These are phyloP conservation scores for Capromys pilorides DNA, from an alignment of 2,797 vertebrate genomes.

Conservation along the genomic window DNA sequence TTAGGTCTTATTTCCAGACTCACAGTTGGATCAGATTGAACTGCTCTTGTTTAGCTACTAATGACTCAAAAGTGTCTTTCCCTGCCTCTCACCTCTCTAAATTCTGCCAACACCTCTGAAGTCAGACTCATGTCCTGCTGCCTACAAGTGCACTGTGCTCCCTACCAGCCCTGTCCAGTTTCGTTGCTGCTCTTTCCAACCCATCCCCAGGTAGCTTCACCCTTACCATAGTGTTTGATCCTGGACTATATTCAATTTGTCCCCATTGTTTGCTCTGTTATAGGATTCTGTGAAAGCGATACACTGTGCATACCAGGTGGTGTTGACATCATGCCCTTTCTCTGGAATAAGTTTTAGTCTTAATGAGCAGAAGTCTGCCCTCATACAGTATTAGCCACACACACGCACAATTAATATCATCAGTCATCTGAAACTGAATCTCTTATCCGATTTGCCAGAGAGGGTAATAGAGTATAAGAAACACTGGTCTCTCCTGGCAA, in stretches of 20 bases:
- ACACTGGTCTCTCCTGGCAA: background rate
- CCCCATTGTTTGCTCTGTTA: slow-evolving; percentile 45
- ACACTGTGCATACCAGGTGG: background rate
- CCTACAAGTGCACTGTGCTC: background rate
- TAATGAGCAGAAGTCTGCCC: background rate
- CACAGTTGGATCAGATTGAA: slow-evolving; percentile 46
- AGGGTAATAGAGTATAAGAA: background rate
- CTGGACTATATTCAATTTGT: background rate
- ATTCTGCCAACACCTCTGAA: background rate
- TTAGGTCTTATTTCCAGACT: slow-evolving; percentile 51
- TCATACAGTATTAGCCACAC: background rate
- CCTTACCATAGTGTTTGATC: background rate
- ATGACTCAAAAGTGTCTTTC: slow-evolving; percentile 49
- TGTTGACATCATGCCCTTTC: background rate
- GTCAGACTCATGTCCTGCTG: background rate
- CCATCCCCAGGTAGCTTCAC: background rate
- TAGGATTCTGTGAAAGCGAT: slow-evolving; percentile 4
- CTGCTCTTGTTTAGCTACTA: slow-evolving; percentile 46
- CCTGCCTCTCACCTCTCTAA: background rate
- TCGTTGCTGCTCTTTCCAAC: background rate
- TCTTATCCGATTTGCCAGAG: background rate
- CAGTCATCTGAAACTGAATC: background rate
- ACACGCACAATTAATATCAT: background rate
- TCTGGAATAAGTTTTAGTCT: background rate
- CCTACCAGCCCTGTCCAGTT: background rate